Evolutionary conservation across 2,888 invertebrate species (phyloP), one percentile per base, ranked within the genome.

Genomic region (Oxyteleia sp.): DNA sequence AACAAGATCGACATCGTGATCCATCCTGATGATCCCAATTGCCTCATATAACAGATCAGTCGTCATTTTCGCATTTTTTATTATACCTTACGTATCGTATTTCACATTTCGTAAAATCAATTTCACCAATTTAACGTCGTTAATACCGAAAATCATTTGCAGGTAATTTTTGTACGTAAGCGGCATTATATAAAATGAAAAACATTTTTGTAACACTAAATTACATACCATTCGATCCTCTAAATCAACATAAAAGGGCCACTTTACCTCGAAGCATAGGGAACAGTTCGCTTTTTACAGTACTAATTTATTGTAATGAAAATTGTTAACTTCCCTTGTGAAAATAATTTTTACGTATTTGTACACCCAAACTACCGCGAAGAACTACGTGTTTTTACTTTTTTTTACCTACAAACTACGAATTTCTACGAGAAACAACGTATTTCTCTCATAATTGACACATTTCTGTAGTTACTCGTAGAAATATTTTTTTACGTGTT

Each of bases 1-100:
- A 75, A 75, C 66, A 53, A 75, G 75, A 75, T 66, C 75, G 57
- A 57, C 64, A 47, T 75, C 75, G 66, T 75, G 64, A 66, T 75
- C 57, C 38, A 8, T 32, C 35, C 8, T 38, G 47, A 64, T 57
- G 57, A 49, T 38, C 45, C 47, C 35, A 55, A 74, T 57, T 53
- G 74, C 64, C 49, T 38, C 49, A 41, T 68, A 76, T 61, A 59
- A 68, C 66, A 55, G 64, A 75, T 75, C 57, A 76, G 76, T 61
- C 57, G 47, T 66, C 76, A 68, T 59, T 68, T 68, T 59, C 59
- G 41, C 51, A 29, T 59, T 59, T 69, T 76, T 76, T 61, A 41
- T 68, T 51, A 49, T 66, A 61, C 53, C n/a, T 51, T 47, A 29
- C 18, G 61, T 68, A 68, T 76, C 68, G 23, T 35, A 53, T 76